These are phyloP conservation scores for Druon quercuslanigerum DNA, from an alignment of 1,140 invertebrate genomes.

Conservation along the genomic window DNA sequence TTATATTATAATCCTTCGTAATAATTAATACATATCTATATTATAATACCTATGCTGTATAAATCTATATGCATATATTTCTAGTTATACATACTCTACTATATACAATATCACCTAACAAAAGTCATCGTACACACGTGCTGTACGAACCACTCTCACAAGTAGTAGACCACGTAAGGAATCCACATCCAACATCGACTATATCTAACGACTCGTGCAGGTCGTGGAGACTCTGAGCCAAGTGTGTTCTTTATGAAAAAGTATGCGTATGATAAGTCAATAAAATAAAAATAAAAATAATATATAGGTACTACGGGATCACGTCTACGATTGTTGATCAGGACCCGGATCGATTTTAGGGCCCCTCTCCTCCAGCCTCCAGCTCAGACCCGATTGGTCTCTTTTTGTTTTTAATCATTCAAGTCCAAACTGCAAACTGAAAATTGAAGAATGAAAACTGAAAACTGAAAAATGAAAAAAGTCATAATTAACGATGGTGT, in stretches of 20 bases:
- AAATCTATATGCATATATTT: conserved; percentile 28
- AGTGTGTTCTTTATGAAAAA: background rate
- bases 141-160: conserved; percentile 30
- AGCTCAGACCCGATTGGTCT: conserved; percentile 49
- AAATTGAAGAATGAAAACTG: background rate
- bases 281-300: conserved; percentile 37
- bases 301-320: conserved; percentile 63
- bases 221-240: conserved; percentile 23
- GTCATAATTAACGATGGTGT: conserved; percentile 78
- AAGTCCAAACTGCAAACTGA: conserved; percentile 39
- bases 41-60: conserved; percentile 26
- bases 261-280: conserved; percentile 18
- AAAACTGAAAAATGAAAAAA: conserved; percentile 33
- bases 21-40: conserved; percentile 18
- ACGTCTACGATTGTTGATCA: conserved; percentile 58
- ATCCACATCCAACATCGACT: conserved; percentile 31
- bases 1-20: conserved; percentile 34
- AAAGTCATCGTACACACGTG: conserved; percentile 31
- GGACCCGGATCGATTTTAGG: conserved; percentile 51
- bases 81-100: conserved; percentile 31
- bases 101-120: conserved; percentile 27
- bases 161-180: conserved; percentile 15
- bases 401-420: conserved; percentile 39
- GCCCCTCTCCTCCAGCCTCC: conserved; percentile 60
- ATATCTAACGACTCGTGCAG: conserved; percentile 21